Percentiles rank a stretch among this genome's conserved stretches.
phyloP scores from a whole-genome alignment of 2,888 invertebrate genomes.

The Agonopterix arenella region DNA sequence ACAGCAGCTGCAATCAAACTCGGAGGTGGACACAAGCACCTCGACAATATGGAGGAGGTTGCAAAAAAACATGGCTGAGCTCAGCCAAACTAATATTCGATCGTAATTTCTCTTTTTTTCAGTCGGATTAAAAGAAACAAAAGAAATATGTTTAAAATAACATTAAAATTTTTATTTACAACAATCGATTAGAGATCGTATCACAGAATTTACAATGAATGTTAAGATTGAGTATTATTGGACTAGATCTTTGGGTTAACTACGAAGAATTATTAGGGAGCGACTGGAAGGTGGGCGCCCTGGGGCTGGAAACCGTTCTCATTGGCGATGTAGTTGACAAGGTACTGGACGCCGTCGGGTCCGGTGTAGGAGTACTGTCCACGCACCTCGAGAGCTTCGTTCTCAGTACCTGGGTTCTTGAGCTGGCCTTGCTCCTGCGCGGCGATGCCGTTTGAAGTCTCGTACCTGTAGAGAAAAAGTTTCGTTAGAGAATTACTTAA shows the following conservation, averaged over 20 bases:
- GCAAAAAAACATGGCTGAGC: too few species aligned
- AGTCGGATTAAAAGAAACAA: slow-evolving; percentile 3
- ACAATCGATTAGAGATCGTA: slow-evolving; percentile 35
- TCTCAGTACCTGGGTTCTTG: slow-evolving; percentile 58
- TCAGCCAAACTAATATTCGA: too few species aligned
- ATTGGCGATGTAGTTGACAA: slow-evolving; percentile 66
- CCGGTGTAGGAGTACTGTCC: slow-evolving; percentile 66
- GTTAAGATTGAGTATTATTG: slow-evolving; percentile 44
- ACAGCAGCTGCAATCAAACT: too few species aligned
- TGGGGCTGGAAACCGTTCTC: slow-evolving; percentile 71
- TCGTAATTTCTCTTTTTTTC: too few species aligned
- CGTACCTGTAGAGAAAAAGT: slow-evolving; percentile 21
- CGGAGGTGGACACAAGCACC: too few species aligned
- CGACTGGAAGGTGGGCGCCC: slow-evolving; percentile 41
- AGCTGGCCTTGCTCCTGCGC: slow-evolving; percentile 49
- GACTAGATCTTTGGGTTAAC: neutral
- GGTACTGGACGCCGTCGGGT: slow-evolving; percentile 59
- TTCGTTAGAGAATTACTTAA: too few species aligned
- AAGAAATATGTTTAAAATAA: slow-evolving; percentile 28
- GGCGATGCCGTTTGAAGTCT: slow-evolving; percentile 55
- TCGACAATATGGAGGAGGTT: too few species aligned
- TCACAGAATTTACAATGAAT: slow-evolving; percentile 52
- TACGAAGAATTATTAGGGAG: neutral
- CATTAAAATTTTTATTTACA: slow-evolving; percentile 38
- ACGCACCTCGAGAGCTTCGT: slow-evolving; percentile 60